phyloP scores from a whole-genome alignment of 2,113 vertebrate species.

The Malaclemys terrapin region DNA sequence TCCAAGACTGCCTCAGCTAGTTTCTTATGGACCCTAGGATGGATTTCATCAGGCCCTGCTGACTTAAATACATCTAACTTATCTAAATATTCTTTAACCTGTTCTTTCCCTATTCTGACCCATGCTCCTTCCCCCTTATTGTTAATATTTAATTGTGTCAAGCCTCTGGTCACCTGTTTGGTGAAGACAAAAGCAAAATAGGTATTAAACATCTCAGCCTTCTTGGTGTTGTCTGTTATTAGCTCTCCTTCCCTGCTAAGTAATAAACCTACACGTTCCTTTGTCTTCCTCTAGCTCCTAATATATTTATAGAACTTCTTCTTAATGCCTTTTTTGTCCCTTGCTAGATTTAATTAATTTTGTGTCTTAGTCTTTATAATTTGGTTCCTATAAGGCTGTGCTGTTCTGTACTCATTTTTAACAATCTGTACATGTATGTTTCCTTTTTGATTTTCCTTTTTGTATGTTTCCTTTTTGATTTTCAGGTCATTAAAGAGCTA shows the following conservation, averaged over 20 bases:
- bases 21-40: not conserved
- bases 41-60: not conserved
- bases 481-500: not conserved
- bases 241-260: not conserved
- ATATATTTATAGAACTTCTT: not conserved
- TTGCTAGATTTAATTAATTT: not conserved
- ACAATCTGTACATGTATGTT: not conserved
- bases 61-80: not conserved
- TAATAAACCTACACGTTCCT: not conserved
- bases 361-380: not conserved
- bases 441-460: not conserved
- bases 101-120: not conserved
- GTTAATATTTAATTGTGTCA: not conserved
- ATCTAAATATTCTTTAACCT: not conserved
- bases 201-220: not conserved
- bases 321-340: not conserved
- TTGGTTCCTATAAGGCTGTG: not conserved
- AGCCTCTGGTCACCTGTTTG: not conserved
- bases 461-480: not conserved
- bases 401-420: not conserved
- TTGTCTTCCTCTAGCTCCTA: not conserved
- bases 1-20: not conserved
- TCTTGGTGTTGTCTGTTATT: not conserved
- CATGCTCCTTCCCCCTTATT: not conserved
- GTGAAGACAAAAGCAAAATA: not conserved